Evolutionary conservation across 2,797 vertebrate genomes (phyloP), one percentile per base, ranked within the genome.

Genomic region (Monodelphis domestica): DNA sequence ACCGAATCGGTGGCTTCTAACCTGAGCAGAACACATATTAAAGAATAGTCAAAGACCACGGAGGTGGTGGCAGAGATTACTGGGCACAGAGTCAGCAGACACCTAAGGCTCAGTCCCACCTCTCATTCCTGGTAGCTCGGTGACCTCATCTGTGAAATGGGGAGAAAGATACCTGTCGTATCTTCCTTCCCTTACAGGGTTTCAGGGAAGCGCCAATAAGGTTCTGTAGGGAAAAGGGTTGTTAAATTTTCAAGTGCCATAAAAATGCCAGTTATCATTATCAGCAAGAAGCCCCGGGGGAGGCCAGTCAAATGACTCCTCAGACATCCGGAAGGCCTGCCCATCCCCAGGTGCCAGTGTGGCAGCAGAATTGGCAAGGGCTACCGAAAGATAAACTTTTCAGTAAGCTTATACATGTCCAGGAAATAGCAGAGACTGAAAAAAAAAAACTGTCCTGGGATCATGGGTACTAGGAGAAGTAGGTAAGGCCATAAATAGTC

Each of bases 371-470:
- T 88, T 89, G 50, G 87, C 54, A 94, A 84, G 28, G 63, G 28
- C 54, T 54, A 78, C 29, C 4, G 24, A 54, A 59, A 45, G 70
- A 84, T 38, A 84, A 56, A 93, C 92, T 91, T 84, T 95, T 92
- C 54, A 91, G 30, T 57, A 28, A 84, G 90, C 89, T 91, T 95
- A 50, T 45, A 57, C 57, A 90, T 53, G 84, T 84, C 94, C 55
- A 95, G 78, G 53, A 92, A 97, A 94, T 53, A 87, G 50, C 24
- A 91, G 89, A 95, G 84, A 45, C 70, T 78, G 24, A 50, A 53
- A 87, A 90, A 29, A 51, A 26, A 70, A 92, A 63, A 91, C 30
- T 90, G 28, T 88, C 54, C 88, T 1, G 0, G n/a, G 88, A 93
- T 95, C 92, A 94, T 30, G 93, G 59, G 33, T 93, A 94, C 90